These are phyloP conservation scores for Ctenosaura bakeri DNA, from an alignment of 2,797 vertebrate genomes.

Conservation along the genomic window DNA sequence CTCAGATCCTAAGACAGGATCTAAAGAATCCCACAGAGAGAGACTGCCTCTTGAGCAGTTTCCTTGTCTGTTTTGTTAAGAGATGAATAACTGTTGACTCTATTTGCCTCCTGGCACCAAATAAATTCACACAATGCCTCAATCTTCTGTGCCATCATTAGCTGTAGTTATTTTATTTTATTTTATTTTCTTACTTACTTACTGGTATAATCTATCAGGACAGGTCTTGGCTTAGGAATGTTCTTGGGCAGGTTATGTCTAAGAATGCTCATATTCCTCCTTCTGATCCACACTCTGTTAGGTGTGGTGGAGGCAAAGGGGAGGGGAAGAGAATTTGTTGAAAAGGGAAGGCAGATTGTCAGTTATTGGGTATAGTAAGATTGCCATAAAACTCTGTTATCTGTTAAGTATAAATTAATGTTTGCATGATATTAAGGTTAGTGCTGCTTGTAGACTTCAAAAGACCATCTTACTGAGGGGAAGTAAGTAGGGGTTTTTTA, in stretches of 20 bases:
- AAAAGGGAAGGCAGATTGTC: slow-evolving; percentile 1
- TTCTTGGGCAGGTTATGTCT: slow-evolving; percentile 49
- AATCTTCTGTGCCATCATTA: neutral
- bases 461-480: neutral
- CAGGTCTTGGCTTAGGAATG: neutral
- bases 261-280: slow-evolving; percentile 29
- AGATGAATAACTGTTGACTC: neutral
- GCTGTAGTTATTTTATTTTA: too few species aligned
- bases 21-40: neutral
- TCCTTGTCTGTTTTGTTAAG: neutral
- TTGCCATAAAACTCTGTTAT: slow-evolving; percentile 57
- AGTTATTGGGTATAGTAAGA: slow-evolving; percentile 43
- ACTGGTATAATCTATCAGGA: neutral
- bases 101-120: neutral
- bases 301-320: slow-evolving; percentile 30
- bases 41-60: neutral
- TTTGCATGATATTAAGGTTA: slow-evolving; percentile 26
- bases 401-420: slow-evolving; percentile 59
- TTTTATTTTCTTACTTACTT: too few species aligned
- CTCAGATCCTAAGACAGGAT: neutral
- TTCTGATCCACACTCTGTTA: slow-evolving; percentile 42
- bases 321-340: slow-evolving; percentile 41
- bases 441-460: neutral
- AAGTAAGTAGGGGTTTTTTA: neutral
- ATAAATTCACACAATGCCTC: neutral